phyloP scores from a whole-genome alignment of 2,113 vertebrate genomes.

The Oryctolagus cuniculus region DNA sequence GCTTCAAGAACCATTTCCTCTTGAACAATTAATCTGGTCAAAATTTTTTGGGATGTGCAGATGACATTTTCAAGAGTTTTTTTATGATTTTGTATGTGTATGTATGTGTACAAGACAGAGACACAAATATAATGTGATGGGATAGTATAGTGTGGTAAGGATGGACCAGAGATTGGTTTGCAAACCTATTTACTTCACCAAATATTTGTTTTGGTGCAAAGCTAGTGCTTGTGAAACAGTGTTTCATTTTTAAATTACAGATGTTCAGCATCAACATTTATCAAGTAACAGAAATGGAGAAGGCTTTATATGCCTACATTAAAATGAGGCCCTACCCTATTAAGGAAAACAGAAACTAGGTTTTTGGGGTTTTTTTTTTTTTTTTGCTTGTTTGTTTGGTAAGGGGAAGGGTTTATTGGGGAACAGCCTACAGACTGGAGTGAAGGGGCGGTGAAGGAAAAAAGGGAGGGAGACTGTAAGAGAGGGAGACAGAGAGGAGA shows the following conservation, averaged over 20 bases:
- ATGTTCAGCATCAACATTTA: not conserved
- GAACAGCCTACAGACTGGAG: too few species aligned
- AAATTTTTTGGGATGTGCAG: not conserved
- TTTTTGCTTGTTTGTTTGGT: too few species aligned
- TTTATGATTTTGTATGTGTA: not conserved
- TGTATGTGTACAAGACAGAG: not conserved
- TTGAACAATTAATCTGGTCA: not conserved
- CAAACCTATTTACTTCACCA: not conserved
- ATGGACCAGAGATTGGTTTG: not conserved
- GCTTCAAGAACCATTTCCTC: not conserved
- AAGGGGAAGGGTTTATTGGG: too few species aligned
- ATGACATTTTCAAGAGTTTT: not conserved
- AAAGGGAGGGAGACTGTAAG: too few species aligned
- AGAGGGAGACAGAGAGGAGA: too few species aligned
- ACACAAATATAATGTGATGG: not conserved
- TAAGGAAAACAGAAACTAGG: constrained; percentile 37
- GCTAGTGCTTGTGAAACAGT: not conserved
- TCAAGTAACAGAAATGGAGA: not conserved
- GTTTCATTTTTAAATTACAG: not conserved
- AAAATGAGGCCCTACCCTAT: not conserved
- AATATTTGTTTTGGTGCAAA: not conserved
- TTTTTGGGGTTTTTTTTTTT: too few species aligned
- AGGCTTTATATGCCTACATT: not conserved
- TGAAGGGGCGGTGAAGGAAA: too few species aligned
- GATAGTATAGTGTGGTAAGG: not conserved